Conservation (phyloP, 2,888 invertebrate genomes). For the Cephonodes hylas region DNA sequence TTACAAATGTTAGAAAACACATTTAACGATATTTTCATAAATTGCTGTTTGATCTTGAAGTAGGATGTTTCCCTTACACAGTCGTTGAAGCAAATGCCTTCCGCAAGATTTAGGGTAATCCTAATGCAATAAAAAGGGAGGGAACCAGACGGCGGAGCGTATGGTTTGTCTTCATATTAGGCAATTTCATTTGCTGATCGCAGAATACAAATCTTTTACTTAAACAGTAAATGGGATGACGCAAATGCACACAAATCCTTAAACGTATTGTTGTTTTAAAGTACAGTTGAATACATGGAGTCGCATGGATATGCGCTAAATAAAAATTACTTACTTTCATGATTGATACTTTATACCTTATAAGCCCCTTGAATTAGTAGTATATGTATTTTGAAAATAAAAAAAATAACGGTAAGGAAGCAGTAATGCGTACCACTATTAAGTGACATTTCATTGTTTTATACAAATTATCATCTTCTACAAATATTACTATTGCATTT, state of each 20-base stretch:
- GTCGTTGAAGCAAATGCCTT: conserved; percentile 39
- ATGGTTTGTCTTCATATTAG: conserved; percentile 10
- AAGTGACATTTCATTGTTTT: no score
- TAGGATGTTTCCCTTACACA: conserved; percentile 37
- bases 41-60: conserved; percentile 18
- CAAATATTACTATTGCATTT: no score
- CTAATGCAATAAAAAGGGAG: conserved; percentile 49
- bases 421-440: no score
- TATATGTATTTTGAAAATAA: no score
- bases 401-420: no score
- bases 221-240: not conserved
- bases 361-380: no score
- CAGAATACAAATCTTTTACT: not conserved
- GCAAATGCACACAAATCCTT: not conserved
- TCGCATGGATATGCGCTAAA: no score
- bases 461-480: no score
- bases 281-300: not conserved
- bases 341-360: no score
- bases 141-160: conserved; percentile 10
- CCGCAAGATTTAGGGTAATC: conserved; percentile 50
- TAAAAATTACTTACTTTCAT: no score
- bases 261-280: not conserved
- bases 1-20: not conserved
- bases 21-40: not conserved
- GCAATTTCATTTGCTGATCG: not conserved